Percentiles rank a stretch among this genome's conserved stretches.
Evolutionary conservation across 2,888 invertebrate species (phyloP).

Genomic region (Torymus texanus): DNA sequence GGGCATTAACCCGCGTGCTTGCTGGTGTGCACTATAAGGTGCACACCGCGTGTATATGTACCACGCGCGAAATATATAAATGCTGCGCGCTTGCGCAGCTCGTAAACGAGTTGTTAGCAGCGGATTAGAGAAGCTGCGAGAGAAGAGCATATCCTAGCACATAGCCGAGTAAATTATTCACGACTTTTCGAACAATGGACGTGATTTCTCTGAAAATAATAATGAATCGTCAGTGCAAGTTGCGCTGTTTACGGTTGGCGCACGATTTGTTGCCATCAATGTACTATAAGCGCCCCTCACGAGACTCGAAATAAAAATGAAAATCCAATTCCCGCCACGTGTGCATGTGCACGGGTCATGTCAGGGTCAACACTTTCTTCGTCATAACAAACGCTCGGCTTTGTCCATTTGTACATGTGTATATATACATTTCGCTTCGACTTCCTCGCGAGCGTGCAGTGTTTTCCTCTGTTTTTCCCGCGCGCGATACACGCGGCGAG

Average conservation of each 20-base stretch:
- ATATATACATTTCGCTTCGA: background rate
- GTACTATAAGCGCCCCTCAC: conserved; percentile 11
- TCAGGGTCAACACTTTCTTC: conserved; percentile 50
- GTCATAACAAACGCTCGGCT: conserved; percentile 3
- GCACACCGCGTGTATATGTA: conserved; percentile 15
- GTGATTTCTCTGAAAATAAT: conserved; percentile 60
- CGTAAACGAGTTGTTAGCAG: conserved; percentile 42
- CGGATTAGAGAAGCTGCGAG: conserved; percentile 25
- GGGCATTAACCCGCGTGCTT: conserved; percentile 10
- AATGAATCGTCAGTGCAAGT: conserved; percentile 55
- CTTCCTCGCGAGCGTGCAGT: background rate
- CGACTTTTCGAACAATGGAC: conserved; percentile 59
- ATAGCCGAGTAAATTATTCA: conserved; percentile 55
- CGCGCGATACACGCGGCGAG: background rate
- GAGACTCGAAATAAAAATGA: conserved; percentile 31
- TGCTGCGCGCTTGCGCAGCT: background rate
- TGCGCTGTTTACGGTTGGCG: conserved; percentile 25
- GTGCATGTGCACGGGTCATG: conserved; percentile 5
- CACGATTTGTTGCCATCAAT: background rate
- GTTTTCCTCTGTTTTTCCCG: conserved; percentile 20
- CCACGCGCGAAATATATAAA: conserved; percentile 34
- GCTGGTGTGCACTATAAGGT: background rate
- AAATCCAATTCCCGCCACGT: conserved; percentile 49
- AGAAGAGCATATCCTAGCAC: background rate
- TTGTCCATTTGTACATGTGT: background rate